These are phyloP conservation scores for Rutilus rutilus DNA, from an alignment of 2,113 vertebrate genomes.

Conservation along the genomic window DNA sequence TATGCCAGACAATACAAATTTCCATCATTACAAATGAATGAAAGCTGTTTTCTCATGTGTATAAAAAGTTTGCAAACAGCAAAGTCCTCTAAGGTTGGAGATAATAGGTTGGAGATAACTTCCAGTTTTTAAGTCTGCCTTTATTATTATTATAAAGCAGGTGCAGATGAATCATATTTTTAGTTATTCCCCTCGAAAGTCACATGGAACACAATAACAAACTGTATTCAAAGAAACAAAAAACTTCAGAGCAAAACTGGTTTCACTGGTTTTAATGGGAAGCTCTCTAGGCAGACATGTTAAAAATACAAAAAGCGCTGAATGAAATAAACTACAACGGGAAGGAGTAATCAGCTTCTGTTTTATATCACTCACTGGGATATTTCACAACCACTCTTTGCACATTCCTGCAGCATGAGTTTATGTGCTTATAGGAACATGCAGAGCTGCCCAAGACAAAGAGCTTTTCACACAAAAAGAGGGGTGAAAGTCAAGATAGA, in stretches of 20 bases:
- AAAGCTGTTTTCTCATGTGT: not conserved
- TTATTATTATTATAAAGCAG: not conserved
- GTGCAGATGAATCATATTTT: constrained; percentile 9
- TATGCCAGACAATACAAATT: not conserved
- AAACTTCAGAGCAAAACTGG: constrained; percentile 1
- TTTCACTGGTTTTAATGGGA: not conserved
- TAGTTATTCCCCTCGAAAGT: not conserved
- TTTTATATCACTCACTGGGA: not conserved
- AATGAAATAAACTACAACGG: not conserved
- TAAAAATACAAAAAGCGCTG: not conserved
- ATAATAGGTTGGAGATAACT: not conserved
- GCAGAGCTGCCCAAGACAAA: constrained; percentile 29
- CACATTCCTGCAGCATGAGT: constrained; percentile 51
- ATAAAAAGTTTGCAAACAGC: not conserved
- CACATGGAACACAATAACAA: not conserved
- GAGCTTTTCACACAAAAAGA: constrained; percentile 35
- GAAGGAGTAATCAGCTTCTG: not conserved
- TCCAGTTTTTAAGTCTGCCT: not conserved
- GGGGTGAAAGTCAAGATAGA: not conserved
- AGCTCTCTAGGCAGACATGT: not conserved
- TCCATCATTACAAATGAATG: not conserved
- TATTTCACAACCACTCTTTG: constrained; percentile 2
- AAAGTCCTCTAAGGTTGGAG: not conserved
- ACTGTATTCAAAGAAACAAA: not conserved
- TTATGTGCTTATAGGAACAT: constrained; percentile 38